Conservation (phyloP, 2,888 invertebrate species). For the Trimorus sp. region DNA sequence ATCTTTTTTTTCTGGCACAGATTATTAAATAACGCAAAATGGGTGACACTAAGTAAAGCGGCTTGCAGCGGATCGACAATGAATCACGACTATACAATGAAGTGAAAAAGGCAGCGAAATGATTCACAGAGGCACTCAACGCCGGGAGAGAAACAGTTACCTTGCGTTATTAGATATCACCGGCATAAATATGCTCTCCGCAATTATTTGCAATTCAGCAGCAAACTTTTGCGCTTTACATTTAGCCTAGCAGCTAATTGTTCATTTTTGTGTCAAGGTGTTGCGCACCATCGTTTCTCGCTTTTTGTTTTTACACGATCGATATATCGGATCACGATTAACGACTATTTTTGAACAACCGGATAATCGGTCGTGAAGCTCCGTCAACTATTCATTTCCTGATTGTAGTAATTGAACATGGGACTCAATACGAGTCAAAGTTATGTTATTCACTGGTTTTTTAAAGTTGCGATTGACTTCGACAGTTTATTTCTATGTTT, state of each 20-base stretch:
- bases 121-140: constrained; percentile 34
- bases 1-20: constrained; percentile 14
- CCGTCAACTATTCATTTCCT: not conserved
- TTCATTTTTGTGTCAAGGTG: constrained; percentile 39
- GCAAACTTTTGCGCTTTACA: constrained; percentile 41
- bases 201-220: constrained; percentile 44
- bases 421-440: not conserved
- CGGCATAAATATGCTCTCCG: constrained; percentile 16
- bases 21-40: constrained; percentile 22
- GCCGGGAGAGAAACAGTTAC: constrained; percentile 36
- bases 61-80: constrained; percentile 22
- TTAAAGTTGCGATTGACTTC: not conserved
- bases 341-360: constrained; percentile 9
- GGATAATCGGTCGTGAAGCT: not conserved
- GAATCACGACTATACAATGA: constrained; percentile 35
- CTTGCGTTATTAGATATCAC: constrained; percentile 45
- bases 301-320: constrained; percentile 26
- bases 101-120: constrained; percentile 38
- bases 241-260: constrained; percentile 43
- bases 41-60: constrained; percentile 26
- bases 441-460: not conserved
- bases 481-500: too few species aligned
- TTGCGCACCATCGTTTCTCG: constrained; percentile 4
- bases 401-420: not conserved
- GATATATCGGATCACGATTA: constrained; percentile 2